Evolutionary conservation across 1,140 invertebrate genomes (phyloP).

Genomic region (Lucilia cuprina): DNA sequence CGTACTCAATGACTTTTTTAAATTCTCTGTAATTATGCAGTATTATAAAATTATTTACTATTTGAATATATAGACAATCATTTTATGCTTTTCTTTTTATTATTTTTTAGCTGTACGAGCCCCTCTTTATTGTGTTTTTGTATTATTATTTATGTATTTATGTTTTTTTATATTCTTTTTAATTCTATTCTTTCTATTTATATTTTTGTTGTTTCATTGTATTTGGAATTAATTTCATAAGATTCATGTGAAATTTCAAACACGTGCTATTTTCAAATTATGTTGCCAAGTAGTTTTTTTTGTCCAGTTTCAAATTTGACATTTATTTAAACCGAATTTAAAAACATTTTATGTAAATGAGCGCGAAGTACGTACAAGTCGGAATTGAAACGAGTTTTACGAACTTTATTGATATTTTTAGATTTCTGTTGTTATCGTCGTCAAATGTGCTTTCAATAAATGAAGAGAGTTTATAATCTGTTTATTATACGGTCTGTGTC

Average conservation of each 20-base stretch:
- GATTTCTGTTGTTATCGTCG: background rate
- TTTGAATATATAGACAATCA: too few relatives aligned
- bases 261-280: background rate
- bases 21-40: background rate
- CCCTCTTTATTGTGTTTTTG: background rate
- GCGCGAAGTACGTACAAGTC: background rate
- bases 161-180: background rate
- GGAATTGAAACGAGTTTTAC: background rate
- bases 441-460: background rate
- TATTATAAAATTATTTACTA: too few relatives aligned
- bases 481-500: background rate
- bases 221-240: background rate
- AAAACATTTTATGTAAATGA: background rate
- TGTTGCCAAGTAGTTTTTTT: background rate
- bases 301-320: background rate
- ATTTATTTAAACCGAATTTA: background rate
- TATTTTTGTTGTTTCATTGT: background rate
- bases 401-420: background rate
- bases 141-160: background rate
- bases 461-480: background rate
- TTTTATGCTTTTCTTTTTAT: background rate
- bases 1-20: too few relatives aligned
- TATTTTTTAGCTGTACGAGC: background rate
- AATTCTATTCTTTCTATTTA: background rate
- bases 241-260: background rate